Base-by-base conservation (phyloP, 2,888 invertebrate species). In the Apantesis nais region DNA sequence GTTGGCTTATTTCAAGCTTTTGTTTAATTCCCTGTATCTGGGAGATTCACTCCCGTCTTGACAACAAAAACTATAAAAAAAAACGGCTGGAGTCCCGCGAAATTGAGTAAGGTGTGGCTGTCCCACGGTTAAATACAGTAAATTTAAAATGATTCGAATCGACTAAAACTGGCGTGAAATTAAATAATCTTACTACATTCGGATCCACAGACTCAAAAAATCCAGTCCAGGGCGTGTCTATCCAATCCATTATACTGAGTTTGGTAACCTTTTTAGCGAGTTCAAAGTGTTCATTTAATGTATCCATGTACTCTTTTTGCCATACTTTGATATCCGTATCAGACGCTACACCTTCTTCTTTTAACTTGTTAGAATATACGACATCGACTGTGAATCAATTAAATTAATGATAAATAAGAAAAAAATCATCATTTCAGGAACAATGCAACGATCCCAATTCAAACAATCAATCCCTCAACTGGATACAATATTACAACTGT, bases 171-270 rank as follows among this genome's bases (percentile, higher is more conserved):
- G 2, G 12, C 29, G 2, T 4, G 31, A 31, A 0, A 12, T 3
- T 39, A 25, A 22, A 11, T 37, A 55, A 41, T 41, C 8, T 41
- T 66, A 92, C 94, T 90, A 97, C 97, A 84, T 98, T 96, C 0
- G 98, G 98, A 87, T 98, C 98, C 82, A 96, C 96, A 29, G 97
- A 96, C 86, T 97, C 97, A 81, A 97, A 97, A 93, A 97, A 98
- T 52, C 98, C 98, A 44, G 98, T 98, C 99, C 99, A 99, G 0
- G 99, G 99, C 9, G 99, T 99, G 90, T 99, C 99, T 67, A 99
- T 96, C 99, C 99, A 99, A 86, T 99, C 98, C 93, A 98, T 97
- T 92, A 98, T 98, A 78, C 92, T 93, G 31, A 94, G 90, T 78
- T 91, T 93, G 52, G 93, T 93, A 68, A 93, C 79, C 79, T 94